Evolutionary conservation across 2,113 vertebrate species (phyloP).

Genomic region (Charadrius vociferus): DNA sequence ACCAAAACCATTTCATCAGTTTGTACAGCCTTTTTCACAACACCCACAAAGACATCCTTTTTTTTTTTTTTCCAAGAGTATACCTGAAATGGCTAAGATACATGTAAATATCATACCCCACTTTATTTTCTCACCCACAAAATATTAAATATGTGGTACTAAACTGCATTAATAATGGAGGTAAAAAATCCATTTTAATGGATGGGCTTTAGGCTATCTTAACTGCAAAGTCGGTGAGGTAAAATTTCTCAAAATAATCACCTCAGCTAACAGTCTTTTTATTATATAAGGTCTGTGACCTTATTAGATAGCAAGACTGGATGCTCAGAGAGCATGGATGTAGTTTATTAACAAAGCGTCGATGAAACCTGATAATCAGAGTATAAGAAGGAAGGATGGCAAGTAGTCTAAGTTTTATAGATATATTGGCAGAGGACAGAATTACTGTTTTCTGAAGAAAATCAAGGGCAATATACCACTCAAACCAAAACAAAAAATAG

Average conservation of each 20-base stretch:
- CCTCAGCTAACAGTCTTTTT: neutral
- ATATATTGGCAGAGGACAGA: neutral
- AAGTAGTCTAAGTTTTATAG: neutral
- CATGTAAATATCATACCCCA: neutral
- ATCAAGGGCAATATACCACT: neutral
- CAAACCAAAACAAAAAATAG: neutral
- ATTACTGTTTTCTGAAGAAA: neutral
- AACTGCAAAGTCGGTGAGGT: neutral
- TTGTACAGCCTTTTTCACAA: neutral
- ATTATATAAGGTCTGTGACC: neutral
- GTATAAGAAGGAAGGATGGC: neutral
- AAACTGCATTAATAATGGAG: neutral
- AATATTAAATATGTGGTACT: neutral
- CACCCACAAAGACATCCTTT: neutral
- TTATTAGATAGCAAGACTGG: neutral
- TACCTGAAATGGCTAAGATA: neutral
- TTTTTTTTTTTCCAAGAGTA: neutral
- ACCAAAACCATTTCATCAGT: neutral
- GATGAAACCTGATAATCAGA: neutral
- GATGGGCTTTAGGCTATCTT: neutral
- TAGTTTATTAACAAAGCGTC: neutral
- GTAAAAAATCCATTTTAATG: neutral
- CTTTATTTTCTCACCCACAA: neutral
- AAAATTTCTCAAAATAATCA: constrained; percentile 17
- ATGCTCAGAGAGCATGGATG: neutral